A percentile compares a stretch with the other conserved stretches of the same genome.
These are phyloP conservation scores for Nasua narica DNA, from an alignment of 2,797 vertebrate species.

Conservation along the genomic window DNA sequence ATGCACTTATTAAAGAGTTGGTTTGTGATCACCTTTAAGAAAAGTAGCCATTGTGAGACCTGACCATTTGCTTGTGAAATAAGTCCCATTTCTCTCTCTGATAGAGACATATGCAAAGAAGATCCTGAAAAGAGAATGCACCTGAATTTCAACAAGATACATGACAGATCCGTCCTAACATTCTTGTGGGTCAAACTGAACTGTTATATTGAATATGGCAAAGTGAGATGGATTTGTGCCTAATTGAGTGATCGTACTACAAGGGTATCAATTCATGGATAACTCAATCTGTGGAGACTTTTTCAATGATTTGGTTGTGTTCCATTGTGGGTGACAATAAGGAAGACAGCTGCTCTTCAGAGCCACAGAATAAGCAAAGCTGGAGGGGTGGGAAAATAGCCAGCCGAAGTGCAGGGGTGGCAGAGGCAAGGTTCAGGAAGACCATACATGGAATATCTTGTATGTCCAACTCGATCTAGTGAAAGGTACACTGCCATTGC, in stretches of 20 bases:
- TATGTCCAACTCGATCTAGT: accelerated
- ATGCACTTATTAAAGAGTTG: neutral
- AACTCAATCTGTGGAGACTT: neutral
- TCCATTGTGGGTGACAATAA: neutral
- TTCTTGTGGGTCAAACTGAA: neutral
- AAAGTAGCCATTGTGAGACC: neutral
- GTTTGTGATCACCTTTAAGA: neutral
- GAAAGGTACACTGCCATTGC: neutral
- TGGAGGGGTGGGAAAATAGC: neutral
- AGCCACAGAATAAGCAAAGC: neutral
- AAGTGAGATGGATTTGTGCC: neutral
- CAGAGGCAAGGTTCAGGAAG: neutral
- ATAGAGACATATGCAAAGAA: neutral
- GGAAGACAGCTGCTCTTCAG: neutral
- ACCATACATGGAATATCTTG: neutral
- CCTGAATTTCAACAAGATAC: neutral
- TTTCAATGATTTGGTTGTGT: neutral
- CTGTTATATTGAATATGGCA: neutral
- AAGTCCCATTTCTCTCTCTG: neutral
- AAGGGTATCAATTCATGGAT: neutral
- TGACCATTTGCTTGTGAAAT: neutral
- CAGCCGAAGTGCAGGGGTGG: neutral
- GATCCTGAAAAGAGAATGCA: neutral
- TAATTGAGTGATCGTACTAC: neutral
- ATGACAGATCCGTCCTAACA: neutral